phyloP scores from a whole-genome alignment of 2,888 invertebrate genomes.

The Drosophila hamatofila region DNA sequence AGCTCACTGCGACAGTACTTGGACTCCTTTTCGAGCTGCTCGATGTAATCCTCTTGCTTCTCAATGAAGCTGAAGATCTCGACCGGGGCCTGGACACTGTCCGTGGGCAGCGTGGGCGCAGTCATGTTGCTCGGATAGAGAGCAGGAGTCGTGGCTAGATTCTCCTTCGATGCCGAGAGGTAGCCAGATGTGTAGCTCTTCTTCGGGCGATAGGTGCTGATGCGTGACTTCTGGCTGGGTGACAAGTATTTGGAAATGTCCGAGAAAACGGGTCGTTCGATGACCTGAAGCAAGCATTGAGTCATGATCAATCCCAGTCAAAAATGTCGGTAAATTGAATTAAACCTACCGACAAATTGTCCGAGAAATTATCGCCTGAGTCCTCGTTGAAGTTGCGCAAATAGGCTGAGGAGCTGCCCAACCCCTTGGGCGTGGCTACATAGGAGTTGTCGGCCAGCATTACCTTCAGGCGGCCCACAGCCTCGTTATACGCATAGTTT shows the following conservation, averaged over 20 bases:
- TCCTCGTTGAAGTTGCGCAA: conserved; percentile 85
- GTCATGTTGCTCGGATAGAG: conserved; percentile 63
- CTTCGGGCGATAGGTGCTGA: conserved; percentile 73
- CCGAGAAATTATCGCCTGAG: conserved; percentile 87
- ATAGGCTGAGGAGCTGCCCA: conserved; percentile 68
- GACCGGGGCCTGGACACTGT: conserved; percentile 86
- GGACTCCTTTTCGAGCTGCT: conserved; percentile 93
- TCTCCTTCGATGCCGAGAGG: conserved; percentile 80
- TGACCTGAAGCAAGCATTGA: conserved; percentile 59
- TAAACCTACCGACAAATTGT: conserved; percentile 85
- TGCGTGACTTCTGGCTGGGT: conserved; percentile 81
- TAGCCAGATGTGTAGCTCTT: conserved; percentile 64
- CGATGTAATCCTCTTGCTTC: conserved; percentile 94
- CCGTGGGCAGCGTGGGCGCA: conserved; percentile 60
- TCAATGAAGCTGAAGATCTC: conserved; percentile 93
- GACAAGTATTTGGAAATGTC: conserved; percentile 85
- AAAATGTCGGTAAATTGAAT: rapidly evolving
- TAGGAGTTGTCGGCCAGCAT: conserved; percentile 91
- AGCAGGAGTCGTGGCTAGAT: conserved; percentile 63
- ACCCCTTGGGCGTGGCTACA: conserved; percentile 85
- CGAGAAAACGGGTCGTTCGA: conserved; percentile 84
- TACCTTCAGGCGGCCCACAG: conserved; percentile 91
- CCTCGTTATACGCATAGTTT: conserved; percentile 93
- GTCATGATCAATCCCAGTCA: background rate
- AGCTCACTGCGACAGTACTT: conserved; percentile 93